A percentile compares a stretch with the other conserved stretches of the same genome.
phyloP scores from a whole-genome alignment of 2,888 invertebrate species.

The Eilema sororculum region DNA sequence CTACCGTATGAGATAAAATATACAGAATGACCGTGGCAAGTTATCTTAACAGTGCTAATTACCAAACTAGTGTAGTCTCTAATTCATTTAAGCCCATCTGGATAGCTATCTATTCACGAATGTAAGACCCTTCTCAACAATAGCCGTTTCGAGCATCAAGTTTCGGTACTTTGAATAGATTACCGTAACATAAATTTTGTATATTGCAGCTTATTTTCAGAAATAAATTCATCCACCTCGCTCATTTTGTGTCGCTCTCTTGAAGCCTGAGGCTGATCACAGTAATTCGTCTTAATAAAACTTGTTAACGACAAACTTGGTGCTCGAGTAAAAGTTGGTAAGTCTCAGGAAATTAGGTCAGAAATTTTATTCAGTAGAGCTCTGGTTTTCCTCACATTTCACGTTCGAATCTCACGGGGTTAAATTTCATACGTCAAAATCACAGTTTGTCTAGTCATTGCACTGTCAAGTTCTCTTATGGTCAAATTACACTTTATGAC shows the following conservation, averaged over 20 bases:
- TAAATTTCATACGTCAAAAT: too few species aligned
- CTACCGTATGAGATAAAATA: background rate
- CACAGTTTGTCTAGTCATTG: too few species aligned
- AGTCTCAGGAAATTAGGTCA: slow-evolving; percentile 16
- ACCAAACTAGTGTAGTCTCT: background rate
- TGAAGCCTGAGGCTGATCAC: slow-evolving; percentile 2
- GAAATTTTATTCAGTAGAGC: background rate
- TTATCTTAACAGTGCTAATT: background rate
- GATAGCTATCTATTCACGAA: background rate
- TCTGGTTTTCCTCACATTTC: background rate
- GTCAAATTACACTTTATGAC: too few species aligned
- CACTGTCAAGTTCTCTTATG: too few species aligned
- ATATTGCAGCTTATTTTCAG: background rate
- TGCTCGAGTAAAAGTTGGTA: slow-evolving; percentile 6
- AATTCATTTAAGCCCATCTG: background rate
- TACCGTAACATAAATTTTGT: background rate
- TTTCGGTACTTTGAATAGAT: background rate
- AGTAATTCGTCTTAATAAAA: slow-evolving; percentile 18
- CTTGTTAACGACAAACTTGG: slow-evolving; percentile 25
- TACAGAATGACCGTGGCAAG: background rate
- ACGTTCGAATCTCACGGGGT: background rate
- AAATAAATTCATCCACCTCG: slow-evolving; percentile 12
- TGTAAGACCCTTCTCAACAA: background rate
- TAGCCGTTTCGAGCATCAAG: background rate
- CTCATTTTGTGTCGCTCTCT: background rate